Percentiles rank a stretch among this genome's conserved stretches.
Evolutionary conservation across 1,140 invertebrate species (phyloP).

Genomic region (Coboldia fuscipes): DNA sequence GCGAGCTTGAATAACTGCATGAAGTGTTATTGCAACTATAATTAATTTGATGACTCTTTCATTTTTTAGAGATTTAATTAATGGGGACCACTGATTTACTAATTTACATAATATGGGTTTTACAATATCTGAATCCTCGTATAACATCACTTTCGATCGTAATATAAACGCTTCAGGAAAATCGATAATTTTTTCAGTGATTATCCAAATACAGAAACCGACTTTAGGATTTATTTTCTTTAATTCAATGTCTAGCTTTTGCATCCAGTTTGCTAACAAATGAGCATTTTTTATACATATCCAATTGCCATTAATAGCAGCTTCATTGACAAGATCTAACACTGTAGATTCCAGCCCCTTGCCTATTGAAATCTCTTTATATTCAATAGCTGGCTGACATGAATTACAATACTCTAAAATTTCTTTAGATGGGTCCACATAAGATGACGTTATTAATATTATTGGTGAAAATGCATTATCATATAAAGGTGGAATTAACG

Average conservation of each 20-base stretch:
- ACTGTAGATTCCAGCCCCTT: slow-evolving; percentile 12
- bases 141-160: slow-evolving; percentile 51
- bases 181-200: slow-evolving; percentile 24
- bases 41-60: slow-evolving; percentile 18
- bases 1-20: slow-evolving; percentile 74
- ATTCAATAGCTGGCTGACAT: slow-evolving; percentile 29
- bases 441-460: slow-evolving; percentile 49
- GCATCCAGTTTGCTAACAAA: slow-evolving; percentile 57
- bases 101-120: slow-evolving; percentile 32
- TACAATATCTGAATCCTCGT: slow-evolving; percentile 50
- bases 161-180: slow-evolving; percentile 13
- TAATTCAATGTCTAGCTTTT: slow-evolving; percentile 48
- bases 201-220: slow-evolving; percentile 54
- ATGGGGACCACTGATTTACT: slow-evolving; percentile 16
- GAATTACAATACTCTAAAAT: slow-evolving; percentile 36
- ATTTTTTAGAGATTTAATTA: slow-evolving; percentile 7
- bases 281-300: slow-evolving; percentile 66
- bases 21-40: slow-evolving; percentile 22
- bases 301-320: slow-evolving; percentile 14
- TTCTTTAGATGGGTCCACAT: slow-evolving; percentile 67
- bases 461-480: too few species aligned
- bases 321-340: slow-evolving; percentile 8
- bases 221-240: slow-evolving; percentile 31
- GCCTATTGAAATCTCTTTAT: slow-evolving; percentile 21
- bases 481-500: too few species aligned